Evolutionary conservation across 2,797 vertebrate genomes (phyloP).

Genomic region (Naso thynnoides): DNA sequence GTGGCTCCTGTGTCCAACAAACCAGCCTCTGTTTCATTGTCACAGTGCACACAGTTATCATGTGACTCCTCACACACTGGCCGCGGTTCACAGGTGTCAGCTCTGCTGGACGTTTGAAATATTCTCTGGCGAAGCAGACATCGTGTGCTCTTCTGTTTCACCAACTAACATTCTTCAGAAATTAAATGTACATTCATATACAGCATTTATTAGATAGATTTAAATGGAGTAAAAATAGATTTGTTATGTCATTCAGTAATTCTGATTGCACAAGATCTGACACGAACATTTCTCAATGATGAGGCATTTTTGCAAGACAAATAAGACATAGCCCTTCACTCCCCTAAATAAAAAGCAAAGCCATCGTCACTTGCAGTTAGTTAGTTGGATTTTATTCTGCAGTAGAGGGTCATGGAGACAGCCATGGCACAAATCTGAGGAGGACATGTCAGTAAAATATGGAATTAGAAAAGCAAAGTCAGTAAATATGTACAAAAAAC

Average conservation of each 20-base stretch:
- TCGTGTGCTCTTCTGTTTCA: neutral
- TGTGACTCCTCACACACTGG: conserved; percentile 35
- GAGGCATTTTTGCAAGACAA: conserved; percentile 25
- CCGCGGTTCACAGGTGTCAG: neutral
- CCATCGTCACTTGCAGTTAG: conserved; percentile 10
- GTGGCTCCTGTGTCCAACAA: neutral
- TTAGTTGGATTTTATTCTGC: conserved; percentile 68
- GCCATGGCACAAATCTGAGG: conserved; percentile 82
- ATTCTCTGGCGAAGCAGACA: conserved; percentile 12
- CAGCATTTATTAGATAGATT: conserved; percentile 25
- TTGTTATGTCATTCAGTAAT: conserved; percentile 37
- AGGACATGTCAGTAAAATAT: neutral
- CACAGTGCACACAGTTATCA: conserved; percentile 14
- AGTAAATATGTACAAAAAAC: neutral
- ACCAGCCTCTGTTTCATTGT: conserved; percentile 37
- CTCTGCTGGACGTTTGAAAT: neutral
- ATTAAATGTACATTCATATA: conserved; percentile 40
- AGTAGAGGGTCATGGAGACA: conserved; percentile 82
- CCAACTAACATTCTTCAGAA: neutral
- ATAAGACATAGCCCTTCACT: neutral
- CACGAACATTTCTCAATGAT: conserved; percentile 2
- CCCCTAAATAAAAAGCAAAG: neutral
- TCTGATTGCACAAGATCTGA: conserved; percentile 59
- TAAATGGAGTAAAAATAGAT: conserved; percentile 53
- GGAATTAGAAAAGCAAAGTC: neutral